Base-by-base conservation (phyloP, 2,797 vertebrate genomes). In the Lateolabrax maculatus region DNA sequence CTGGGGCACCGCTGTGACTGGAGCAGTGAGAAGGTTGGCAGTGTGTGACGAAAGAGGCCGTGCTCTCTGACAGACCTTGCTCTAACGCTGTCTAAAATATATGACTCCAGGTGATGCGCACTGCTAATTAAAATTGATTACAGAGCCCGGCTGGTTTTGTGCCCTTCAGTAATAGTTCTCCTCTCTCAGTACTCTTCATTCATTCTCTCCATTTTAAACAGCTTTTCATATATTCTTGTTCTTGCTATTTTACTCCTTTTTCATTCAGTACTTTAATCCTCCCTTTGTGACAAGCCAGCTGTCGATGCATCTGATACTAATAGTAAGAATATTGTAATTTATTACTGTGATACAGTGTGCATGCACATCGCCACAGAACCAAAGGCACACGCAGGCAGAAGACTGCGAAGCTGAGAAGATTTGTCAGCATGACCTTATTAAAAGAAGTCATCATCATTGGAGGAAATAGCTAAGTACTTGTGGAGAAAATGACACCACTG, bases 91-190 rank as follows among this genome's bases (percentile, higher is more conserved):
- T 81, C 84, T 80, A 7, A 83, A 85, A 89, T 75, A 62, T 85
- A 87, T 79, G 83, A 84, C 90, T 89, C 75, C 80, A 78, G 87
- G 85, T 91, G 85, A 90, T 75, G 64, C 55, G 1, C 51, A 37
- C 66, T 53, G 60, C 83, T 92, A 92, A 93, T 92, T 93, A 89
- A 88, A 92, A 90, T 88, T 84, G 90, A 93, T 92, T 89, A 84
- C n/a, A 85, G 72, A 92, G 81, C 87, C 92, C 92, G 78, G 75
- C 89, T 95, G 93, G 48, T 95, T 93, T 83, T 90, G 88, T 91
- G 92, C 90, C 92, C 87, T 91, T 88, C 84, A 93, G 89, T 89
- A 82, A 76, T 62, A 64, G 65, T 62, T 76, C 89, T 78, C 62
- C 71, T 70, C 76, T 67, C 49, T 67, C 41, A 9, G 9, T 49